phyloP scores from a whole-genome alignment of 2,888 invertebrate genomes.

The Peribatodes rhomboidaria region DNA sequence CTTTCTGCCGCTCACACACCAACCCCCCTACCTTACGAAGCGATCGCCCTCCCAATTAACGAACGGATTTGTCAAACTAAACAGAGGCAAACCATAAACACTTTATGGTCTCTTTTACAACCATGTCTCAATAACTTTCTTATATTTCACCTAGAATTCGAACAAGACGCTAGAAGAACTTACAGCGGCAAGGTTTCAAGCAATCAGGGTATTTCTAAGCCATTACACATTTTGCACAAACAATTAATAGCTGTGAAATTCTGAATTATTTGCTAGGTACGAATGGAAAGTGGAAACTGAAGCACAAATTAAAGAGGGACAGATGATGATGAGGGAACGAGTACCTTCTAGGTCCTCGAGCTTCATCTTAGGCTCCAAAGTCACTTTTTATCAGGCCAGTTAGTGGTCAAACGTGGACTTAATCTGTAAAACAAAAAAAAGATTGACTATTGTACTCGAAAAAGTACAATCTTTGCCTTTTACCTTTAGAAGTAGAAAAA shows the following conservation, averaged over 20 bases:
- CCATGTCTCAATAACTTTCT: slow-evolving; percentile 18
- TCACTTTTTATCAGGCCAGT: too few relatives aligned
- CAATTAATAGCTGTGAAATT: slow-evolving; percentile 54
- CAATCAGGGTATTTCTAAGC: slow-evolving; percentile 13
- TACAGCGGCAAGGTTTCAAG: slow-evolving; percentile 19
- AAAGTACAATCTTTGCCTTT: too few relatives aligned
- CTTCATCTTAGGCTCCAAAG: too few relatives aligned
- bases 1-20: slow-evolving; percentile 6
- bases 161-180: not conserved
- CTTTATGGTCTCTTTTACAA: not conserved
- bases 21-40: slow-evolving; percentile 23
- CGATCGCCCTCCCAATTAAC: slow-evolving; percentile 58
- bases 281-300: slow-evolving; percentile 30
- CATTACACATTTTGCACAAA: slow-evolving; percentile 55
- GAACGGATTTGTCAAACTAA: slow-evolving; percentile 67
- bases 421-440: too few relatives aligned
- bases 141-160: not conserved
- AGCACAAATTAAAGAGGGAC: not conserved
- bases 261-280: slow-evolving; percentile 50
- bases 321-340: not conserved
- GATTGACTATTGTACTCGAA: too few relatives aligned
- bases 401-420: too few relatives aligned
- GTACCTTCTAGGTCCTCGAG: too few relatives aligned
- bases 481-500: too few relatives aligned
- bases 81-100: slow-evolving; percentile 51